Conservation (phyloP, 2,888 invertebrate genomes). For the Pasiphila rectangulata region DNA sequence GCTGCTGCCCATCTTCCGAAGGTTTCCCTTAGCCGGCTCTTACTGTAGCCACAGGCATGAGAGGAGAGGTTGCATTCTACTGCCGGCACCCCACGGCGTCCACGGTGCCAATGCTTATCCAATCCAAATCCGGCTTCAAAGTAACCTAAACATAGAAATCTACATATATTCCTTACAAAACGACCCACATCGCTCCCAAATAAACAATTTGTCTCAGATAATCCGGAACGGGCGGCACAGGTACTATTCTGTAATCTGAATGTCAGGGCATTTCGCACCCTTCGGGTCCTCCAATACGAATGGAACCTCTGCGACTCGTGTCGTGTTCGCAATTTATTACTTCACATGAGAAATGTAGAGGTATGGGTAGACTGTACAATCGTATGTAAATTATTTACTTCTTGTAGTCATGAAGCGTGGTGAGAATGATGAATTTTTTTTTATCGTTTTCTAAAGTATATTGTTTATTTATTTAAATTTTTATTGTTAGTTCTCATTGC, state of each 20-base stretch:
- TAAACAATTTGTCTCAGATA: slow-evolving; percentile 25
- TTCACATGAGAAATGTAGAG: slow-evolving; percentile 12
- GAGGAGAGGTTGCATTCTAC: no score
- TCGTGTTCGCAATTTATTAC: slow-evolving; percentile 33
- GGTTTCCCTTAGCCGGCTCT: no score
- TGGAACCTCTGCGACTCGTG: slow-evolving; percentile 13
- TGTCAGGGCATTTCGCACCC: slow-evolving; percentile 16
- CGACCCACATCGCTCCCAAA: slow-evolving; percentile 8
- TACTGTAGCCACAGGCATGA: no score
- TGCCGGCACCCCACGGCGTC: no score
- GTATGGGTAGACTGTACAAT: slow-evolving; percentile 6
- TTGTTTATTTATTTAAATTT: no score
- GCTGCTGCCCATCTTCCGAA: no score
- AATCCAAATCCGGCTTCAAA: neutral
- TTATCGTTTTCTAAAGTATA: no score
- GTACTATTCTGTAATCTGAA: slow-evolving; percentile 18
- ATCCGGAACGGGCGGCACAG: slow-evolving; percentile 16
- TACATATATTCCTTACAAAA: neutral
- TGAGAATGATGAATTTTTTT: neutral
- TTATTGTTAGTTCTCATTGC: no score
- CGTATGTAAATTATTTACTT: neutral
- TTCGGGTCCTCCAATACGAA: slow-evolving; percentile 7
- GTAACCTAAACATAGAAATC: neutral
- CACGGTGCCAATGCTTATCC: no score
- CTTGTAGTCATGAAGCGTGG: no score